These are phyloP conservation scores for Stichopus chloronotus DNA, from an alignment of 35 echinoderm and acorn worm species.

Conservation along the genomic window DNA sequence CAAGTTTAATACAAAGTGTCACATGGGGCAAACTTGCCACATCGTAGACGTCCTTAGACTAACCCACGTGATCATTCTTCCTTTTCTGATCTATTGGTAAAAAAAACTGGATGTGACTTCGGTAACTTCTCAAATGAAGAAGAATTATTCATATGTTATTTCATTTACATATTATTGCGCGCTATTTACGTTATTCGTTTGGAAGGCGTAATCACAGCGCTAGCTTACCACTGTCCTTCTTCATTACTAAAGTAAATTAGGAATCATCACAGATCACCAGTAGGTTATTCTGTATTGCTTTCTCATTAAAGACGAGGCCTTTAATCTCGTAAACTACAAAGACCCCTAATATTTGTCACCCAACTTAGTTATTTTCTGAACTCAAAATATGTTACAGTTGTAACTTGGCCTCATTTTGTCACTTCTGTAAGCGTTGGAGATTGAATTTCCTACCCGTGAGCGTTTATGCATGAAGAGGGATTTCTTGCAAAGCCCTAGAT, in stretches of 20 bases:
- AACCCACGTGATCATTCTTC: too few species aligned
- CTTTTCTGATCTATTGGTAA: too few species aligned
- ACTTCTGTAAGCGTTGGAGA: constrained; percentile 13
- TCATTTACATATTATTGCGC: background rate
- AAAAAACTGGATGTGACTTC: too few species aligned
- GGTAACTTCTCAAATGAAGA: background rate
- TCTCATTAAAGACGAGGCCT: background rate
- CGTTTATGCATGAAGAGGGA: constrained; percentile 46
- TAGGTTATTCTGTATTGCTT: background rate
- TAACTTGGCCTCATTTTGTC: constrained; percentile 42
- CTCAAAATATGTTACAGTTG: background rate
- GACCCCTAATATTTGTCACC: background rate
- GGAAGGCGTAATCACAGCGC: background rate
- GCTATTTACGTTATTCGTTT: background rate
- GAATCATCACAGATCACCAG: background rate
- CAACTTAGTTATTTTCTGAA: background rate
- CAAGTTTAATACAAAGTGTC: too few species aligned
- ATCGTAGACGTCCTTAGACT: too few species aligned
- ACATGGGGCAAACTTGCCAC: too few species aligned
- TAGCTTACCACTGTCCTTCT: background rate
- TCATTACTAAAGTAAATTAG: background rate
- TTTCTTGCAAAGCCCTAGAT: background rate
- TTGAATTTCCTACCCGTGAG: constrained; percentile 37
- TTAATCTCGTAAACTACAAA: constrained; percentile 1
- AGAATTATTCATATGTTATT: background rate